phyloP scores from a whole-genome alignment of 2,888 invertebrate species.

The Sesia apiformis region DNA sequence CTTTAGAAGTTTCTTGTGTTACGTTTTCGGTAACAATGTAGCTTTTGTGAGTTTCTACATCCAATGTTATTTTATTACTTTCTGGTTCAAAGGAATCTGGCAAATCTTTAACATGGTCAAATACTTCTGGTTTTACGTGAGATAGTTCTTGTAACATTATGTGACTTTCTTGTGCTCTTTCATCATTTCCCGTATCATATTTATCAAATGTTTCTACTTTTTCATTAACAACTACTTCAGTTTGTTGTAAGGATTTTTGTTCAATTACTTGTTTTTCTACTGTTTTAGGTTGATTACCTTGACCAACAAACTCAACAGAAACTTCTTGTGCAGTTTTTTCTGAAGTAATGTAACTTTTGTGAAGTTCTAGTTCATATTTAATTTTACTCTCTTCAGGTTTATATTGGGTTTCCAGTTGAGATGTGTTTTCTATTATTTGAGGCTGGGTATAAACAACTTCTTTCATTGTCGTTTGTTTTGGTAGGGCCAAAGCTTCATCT shows the following conservation, averaged over 20 bases:
- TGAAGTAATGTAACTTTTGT: constrained; percentile 36
- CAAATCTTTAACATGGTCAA: constrained; percentile 33
- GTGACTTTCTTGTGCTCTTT: constrained; percentile 33
- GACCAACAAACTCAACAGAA: constrained; percentile 17
- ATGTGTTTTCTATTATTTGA: constrained; percentile 33
- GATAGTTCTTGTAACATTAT: constrained; percentile 32
- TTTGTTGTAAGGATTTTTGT: constrained; percentile 36
- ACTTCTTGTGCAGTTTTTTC: constrained; percentile 34
- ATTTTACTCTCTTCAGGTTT: constrained; percentile 20
- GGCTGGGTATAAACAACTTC: constrained; percentile 34
- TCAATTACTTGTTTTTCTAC: constrained; percentile 30
- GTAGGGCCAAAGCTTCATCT: constrained; percentile 28
- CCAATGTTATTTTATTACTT: constrained; percentile 25
- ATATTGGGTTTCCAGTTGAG: constrained; percentile 17
- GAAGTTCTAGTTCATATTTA: constrained; percentile 28
- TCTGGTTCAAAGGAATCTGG: constrained; percentile 19
- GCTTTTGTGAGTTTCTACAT: constrained; percentile 37
- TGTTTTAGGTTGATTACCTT: constrained; percentile 15
- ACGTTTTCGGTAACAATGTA: constrained; percentile 38
- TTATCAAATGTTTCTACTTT: constrained; percentile 20
- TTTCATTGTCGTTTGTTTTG: constrained; percentile 21
- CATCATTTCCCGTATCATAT: constrained; percentile 13
- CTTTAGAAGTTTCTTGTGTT: constrained; percentile 55
- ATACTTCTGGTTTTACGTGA: constrained; percentile 24
- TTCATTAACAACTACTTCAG: constrained; percentile 31